Evolutionary conservation across 2,797 vertebrate genomes (phyloP).

Genomic region (Esox lucius): DNA sequence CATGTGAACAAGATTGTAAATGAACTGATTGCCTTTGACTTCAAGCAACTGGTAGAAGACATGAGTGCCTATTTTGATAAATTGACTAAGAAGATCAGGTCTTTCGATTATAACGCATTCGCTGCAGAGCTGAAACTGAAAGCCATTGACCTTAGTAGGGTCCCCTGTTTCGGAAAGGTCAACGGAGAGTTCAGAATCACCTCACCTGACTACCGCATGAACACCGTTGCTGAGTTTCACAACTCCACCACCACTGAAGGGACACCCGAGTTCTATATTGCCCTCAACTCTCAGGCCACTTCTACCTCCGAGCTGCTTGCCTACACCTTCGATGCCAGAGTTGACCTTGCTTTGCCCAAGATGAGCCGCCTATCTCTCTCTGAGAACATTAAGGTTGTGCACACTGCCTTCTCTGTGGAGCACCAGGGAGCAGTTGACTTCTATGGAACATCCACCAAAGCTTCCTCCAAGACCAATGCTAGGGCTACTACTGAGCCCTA

Average conservation of each 20-base stretch:
- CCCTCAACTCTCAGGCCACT: conserved; percentile 75
- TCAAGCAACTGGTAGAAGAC: conserved; percentile 78
- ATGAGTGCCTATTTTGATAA: conserved; percentile 75
- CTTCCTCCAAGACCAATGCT: conserved; percentile 76
- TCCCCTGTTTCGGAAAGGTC: conserved; percentile 89
- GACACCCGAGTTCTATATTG: conserved; percentile 79
- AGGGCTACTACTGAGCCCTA: conserved; percentile 75
- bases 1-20: conserved; percentile 73
- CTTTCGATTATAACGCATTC: conserved; percentile 84
- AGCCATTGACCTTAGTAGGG: conserved; percentile 72
- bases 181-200: conserved; percentile 79
- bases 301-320: conserved; percentile 78
- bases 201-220: conserved; percentile 82
- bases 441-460: conserved; percentile 66
- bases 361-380: conserved; percentile 75
- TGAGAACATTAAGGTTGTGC: conserved; percentile 80
- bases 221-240: conserved; percentile 74
- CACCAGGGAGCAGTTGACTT: conserved; percentile 74
- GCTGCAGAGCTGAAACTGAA: conserved; percentile 77
- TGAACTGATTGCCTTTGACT: conserved; percentile 78
- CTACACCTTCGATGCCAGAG: conserved; percentile 78
- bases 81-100: conserved; percentile 73
- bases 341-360: conserved; percentile 72
- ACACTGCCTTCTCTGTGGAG: conserved; percentile 76
- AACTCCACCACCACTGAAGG: conserved; percentile 76